Evolutionary conservation across 30 jellyfish, hydroid and myxozoan genomes (phyloP), one percentile per base, ranked within the genome.

Genomic region (Aurelia aurita): DNA sequence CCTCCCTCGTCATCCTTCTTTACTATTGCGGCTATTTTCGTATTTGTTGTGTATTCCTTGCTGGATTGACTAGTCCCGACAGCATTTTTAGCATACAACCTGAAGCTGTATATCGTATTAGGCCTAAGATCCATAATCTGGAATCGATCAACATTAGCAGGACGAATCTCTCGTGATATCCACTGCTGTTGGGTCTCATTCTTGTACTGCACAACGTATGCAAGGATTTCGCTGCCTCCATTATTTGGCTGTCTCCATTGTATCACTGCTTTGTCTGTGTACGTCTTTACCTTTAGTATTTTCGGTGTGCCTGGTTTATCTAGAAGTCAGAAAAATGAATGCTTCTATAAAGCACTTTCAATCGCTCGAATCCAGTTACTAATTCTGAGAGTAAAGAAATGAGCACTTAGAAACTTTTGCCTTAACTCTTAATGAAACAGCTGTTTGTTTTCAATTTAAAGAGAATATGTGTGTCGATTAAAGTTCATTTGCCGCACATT

Each of bases 31-130:
- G 51, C 51, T 39, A 5, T 0, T 39, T 39, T 39, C 23, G 95
- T 85, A 28, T 15, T 21, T 32, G 77, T 10, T 3, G 69, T 60
- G n/a, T 47, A 34, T 15, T 16, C 77, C 29, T 23, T 73, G 27
- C 96, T 87, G 10, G 29, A 68, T 43, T 54, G 78, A 79, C 98
- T 77, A 27, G 63, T 57, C 20, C 97, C 98, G 23, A 82, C 96
- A 19, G 44, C 86, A 73, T 93, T 88, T 45, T 89, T 77, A 0
- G 97, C 97, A 27, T 53, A 60, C 83, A 87, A 25, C 68, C 94
- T 55, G 64, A 84, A 82, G 16, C 44, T 51, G 63, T 87, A 88
- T 16, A 22, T 21, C 69, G 94, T 77, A 54, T 66, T 72, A 29
- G 90, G 84, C 55, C 32, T 26, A 29, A 93, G 87, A 27, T 72